phyloP scores from a whole-genome alignment of 2,888 invertebrate genomes.

The Germaria angustata region DNA sequence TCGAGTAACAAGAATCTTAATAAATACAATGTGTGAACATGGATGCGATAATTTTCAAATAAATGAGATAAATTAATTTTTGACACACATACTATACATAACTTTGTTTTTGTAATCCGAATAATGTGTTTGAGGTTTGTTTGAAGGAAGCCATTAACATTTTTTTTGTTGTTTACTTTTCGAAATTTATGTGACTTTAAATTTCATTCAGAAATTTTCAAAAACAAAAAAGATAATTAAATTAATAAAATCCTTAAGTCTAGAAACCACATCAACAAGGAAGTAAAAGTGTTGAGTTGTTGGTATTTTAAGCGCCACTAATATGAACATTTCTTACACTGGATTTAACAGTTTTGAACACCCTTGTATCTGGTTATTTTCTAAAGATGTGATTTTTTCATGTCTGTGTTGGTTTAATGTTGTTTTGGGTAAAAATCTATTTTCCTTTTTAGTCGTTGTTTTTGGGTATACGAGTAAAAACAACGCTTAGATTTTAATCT shows the following conservation, averaged over 20 bases:
- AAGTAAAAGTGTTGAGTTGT: conserved; percentile 46
- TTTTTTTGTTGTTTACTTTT: background rate
- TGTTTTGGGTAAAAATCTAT: background rate
- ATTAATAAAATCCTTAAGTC: conserved; percentile 7
- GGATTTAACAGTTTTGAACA: background rate
- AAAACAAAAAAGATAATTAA: background rate
- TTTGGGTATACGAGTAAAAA: conserved; percentile 35
- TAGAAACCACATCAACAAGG: conserved; percentile 5
- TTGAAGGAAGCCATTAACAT: conserved; percentile 42
- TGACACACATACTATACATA: background rate
- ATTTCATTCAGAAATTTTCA: conserved; percentile 18
- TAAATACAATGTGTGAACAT: conserved; percentile 79
- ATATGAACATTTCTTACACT: background rate
- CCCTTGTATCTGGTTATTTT: conserved; percentile 1
- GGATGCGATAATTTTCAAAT: conserved; percentile 57
- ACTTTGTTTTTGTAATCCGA: background rate
- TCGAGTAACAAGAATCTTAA: conserved; percentile 70
- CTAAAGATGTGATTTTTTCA: background rate
- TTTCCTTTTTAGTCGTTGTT: conserved; percentile 25
- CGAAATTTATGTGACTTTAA: conserved; percentile 35
- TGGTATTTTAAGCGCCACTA: conserved; percentile 51
- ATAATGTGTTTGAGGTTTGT: background rate
- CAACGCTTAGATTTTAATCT: conserved; percentile 63
- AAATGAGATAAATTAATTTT: conserved; percentile 65
- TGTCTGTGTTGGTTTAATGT: background rate